Conservation (phyloP, 2,113 vertebrate genomes). For the Leucopsar rothschildi region DNA sequence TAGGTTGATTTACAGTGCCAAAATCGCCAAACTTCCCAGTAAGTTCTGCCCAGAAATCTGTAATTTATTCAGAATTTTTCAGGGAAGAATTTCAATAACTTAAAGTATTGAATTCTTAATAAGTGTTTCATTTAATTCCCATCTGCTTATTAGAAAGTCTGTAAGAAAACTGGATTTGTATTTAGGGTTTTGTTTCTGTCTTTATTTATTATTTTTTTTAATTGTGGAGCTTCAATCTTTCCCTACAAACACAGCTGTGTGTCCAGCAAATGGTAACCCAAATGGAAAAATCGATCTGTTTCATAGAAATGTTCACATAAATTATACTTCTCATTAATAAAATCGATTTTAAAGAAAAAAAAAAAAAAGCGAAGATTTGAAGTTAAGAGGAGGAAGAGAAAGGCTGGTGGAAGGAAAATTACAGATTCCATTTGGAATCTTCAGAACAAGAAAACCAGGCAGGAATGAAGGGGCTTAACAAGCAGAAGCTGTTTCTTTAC, state of each 20-base stretch:
- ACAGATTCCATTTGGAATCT: not conserved
- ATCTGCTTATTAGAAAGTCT: not conserved
- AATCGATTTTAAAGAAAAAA: not conserved
- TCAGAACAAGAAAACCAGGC: not conserved
- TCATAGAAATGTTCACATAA: not conserved
- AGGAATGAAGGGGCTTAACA: not conserved
- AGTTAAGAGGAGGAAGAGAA: not conserved
- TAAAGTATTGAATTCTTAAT: not conserved
- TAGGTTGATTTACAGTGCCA: not conserved
- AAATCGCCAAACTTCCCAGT: rapidly evolving
- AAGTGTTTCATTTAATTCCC: not conserved
- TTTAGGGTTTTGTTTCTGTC: not conserved
- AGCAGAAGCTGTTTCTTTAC: not conserved
- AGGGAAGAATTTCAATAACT: not conserved
- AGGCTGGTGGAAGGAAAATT: not conserved
- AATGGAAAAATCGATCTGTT: not conserved
- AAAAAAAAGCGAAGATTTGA: not conserved
- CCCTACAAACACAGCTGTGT: not conserved
- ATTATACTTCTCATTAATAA: not conserved
- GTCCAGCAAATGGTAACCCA: not conserved
- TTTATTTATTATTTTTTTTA: not conserved
- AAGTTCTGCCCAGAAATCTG: not conserved
- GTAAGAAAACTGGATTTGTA: not conserved
- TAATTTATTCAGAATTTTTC: not conserved
- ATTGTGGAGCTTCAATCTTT: not conserved